Evolutionary conservation across 1,140 invertebrate species (phyloP), one percentile per base, ranked within the genome.

Genomic region (Globodera rostochiensis): DNA sequence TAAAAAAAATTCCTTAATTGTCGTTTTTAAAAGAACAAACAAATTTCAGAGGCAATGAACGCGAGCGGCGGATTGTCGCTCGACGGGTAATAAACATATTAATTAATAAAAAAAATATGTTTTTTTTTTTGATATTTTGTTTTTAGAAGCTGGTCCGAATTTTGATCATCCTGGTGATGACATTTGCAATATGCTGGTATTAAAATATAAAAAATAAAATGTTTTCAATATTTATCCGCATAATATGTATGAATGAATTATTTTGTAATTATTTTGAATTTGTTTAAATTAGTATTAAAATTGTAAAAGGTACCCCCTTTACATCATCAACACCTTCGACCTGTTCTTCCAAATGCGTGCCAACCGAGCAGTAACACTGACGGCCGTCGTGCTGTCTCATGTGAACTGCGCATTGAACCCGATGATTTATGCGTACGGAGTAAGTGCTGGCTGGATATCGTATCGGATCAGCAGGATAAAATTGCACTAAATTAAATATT

Each of bases 111-210:
- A 19, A 19, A 64, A 13, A 19, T 15, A n/a, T n/a, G 57, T 19
- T 19, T 13, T 64, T 15, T 13, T 60, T 15, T 8, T 13, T 64
- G 19, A 1, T 64, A 6, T 64, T 64, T 64, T 64, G 13, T 1
- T 64, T 60, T 64, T 19, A 64, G 57, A 87, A 87, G 74, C 46
- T 86, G n/a, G 83, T 87, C 57, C 67, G 84, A 49, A 87, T 75
- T 66, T 70, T 86, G 50, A 45, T 87, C 25, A 57, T 86, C 6
- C 73, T 86, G 21, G 85, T 86, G 21, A 66, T 80, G 2, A 84
- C 84, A 3, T 86, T 85, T 75, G 84, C 84, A 8, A 53, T 87
- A 15, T 86, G 85, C 57, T 86, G 85, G 85, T 86, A 64, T 19
- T 36, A 36, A 36, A 36, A 36, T 36, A 36, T 3, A 36, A 36